phyloP scores from a whole-genome alignment of 2,113 vertebrate species.

The Cyprinodon brontotheroides region DNA sequence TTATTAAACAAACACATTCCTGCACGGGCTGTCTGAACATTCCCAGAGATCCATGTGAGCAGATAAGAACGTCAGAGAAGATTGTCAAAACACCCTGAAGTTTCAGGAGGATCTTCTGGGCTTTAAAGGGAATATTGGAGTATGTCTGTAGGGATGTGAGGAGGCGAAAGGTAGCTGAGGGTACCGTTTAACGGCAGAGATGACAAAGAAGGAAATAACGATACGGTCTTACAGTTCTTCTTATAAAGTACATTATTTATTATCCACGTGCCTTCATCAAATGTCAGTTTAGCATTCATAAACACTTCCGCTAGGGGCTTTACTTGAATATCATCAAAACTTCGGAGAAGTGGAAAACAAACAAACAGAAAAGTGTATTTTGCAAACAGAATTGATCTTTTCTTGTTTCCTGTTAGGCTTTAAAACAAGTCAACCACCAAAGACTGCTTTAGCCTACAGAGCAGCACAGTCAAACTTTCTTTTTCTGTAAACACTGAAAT shows the following conservation, averaged over 20 bases:
- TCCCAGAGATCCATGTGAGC: slow-evolving; percentile 50
- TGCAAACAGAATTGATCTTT: not conserved
- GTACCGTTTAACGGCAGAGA: slow-evolving; percentile 26
- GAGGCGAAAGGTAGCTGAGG: slow-evolving; percentile 50
- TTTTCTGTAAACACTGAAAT: not conserved
- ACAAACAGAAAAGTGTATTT: not conserved
- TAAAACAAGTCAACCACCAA: not conserved
- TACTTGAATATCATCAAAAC: not conserved
- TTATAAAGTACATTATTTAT: slow-evolving; percentile 1
- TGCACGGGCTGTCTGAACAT: slow-evolving; percentile 54
- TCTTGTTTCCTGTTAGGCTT: not conserved
- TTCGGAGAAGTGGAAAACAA: not conserved
- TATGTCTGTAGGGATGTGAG: slow-evolving; percentile 21
- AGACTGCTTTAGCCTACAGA: not conserved
- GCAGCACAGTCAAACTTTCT: not conserved
- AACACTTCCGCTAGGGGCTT: slow-evolving; percentile 1
- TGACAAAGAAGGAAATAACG: not conserved
- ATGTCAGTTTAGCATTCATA: not conserved
- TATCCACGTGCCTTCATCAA: slow-evolving; percentile 1
- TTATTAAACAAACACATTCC: slow-evolving; percentile 78
- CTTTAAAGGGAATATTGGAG: slow-evolving; percentile 40
- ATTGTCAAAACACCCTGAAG: slow-evolving; percentile 59
- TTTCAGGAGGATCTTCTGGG: slow-evolving; percentile 57
- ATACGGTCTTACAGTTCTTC: slow-evolving; percentile 1
- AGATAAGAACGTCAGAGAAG: slow-evolving; percentile 59